Percentiles rank a stretch among this genome's conserved stretches.
phyloP scores from a whole-genome alignment of 2,113 vertebrate genomes.

The Chamaetylas fuelleborni region DNA sequence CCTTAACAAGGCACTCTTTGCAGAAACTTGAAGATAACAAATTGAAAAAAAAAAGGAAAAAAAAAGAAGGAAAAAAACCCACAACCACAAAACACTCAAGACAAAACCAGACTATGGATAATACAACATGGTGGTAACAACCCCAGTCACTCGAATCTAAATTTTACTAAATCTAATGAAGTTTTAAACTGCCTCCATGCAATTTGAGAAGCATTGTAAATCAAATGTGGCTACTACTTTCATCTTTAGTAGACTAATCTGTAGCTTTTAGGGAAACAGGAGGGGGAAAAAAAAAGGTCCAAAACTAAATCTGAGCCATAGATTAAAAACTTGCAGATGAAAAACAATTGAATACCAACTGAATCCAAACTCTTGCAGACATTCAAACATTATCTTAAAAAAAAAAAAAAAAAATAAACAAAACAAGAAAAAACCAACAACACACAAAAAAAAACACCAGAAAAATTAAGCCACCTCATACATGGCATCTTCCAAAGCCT shows the following conservation, averaged over 20 bases:
- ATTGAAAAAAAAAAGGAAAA: not conserved
- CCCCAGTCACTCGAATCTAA: not conserved
- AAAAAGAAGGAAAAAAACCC: too few species aligned
- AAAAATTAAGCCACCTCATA: not conserved
- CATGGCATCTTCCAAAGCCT: not conserved
- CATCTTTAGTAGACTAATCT: not conserved
- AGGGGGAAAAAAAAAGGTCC: not conserved
- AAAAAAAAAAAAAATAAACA: not conserved
- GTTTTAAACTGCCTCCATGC: not conserved
- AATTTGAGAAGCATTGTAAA: not conserved
- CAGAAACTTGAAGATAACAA: not conserved
- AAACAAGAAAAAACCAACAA: not conserved
- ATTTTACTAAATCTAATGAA: not conserved
- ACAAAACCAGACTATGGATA: conserved; percentile 6
- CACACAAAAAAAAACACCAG: not conserved
- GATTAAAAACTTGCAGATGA: not conserved
- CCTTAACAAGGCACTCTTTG: not conserved
- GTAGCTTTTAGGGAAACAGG: not conserved
- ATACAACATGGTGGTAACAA: not conserved
- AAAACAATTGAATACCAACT: not conserved
- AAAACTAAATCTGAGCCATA: not conserved
- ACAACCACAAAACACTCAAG: not conserved
- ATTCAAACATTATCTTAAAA: not conserved
- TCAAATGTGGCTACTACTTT: not conserved
- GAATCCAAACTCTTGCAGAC: not conserved